phyloP scores from a whole-genome alignment of 23 tunicate genomes.

The Ciona savignyi region DNA sequence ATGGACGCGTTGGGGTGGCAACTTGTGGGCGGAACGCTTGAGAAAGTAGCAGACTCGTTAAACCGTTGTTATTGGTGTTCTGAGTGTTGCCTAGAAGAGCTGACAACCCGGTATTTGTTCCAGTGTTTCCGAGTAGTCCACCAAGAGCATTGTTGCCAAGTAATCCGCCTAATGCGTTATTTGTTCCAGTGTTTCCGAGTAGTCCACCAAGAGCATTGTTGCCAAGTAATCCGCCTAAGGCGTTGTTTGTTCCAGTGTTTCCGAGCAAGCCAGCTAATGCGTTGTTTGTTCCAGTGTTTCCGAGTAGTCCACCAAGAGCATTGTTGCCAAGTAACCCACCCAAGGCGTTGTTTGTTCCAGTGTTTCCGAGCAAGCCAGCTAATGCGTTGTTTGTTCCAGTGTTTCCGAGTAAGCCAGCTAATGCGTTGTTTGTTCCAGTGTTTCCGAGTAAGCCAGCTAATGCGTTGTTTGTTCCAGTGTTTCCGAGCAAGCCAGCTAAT shows the following conservation, averaged over 20 bases:
- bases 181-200: background rate
- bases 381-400: background rate
- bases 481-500: no score
- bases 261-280: background rate
- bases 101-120: background rate
- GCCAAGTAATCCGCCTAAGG: background rate
- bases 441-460: slow-evolving; percentile 4
- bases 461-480: background rate
- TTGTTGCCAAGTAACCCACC: background rate
- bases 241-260: slow-evolving; percentile 1
- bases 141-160: slow-evolving; percentile 2
- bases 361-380: slow-evolving; percentile 2
- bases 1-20: background rate
- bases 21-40: background rate
- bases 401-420: slow-evolving; percentile 1
- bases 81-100: no score
- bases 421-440: slow-evolving; percentile 10
- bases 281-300: no score
- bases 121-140: slow-evolving; percentile 8
- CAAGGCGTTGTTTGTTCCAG: background rate
- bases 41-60: slow-evolving; percentile 5
- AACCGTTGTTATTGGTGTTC: background rate
- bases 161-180: background rate
- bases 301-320: no score
- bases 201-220: no score